phyloP scores from a whole-genome alignment of 2,888 invertebrate species.

The Seira sanloemensis region DNA sequence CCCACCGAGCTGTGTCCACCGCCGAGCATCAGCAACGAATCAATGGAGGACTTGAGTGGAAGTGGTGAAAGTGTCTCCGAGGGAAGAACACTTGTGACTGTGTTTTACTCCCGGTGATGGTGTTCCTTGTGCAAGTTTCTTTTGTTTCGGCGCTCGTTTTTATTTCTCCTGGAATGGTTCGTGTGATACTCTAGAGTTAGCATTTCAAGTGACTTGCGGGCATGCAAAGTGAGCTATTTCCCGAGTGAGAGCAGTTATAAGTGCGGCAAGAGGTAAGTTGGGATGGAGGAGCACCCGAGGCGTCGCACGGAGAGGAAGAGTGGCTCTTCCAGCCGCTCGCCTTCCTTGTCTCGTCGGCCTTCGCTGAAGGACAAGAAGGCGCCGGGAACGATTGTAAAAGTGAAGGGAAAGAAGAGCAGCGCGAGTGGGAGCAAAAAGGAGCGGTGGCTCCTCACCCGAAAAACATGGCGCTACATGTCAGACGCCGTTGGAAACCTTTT shows the following conservation, averaged over 20 bases:
- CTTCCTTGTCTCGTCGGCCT: constrained; percentile 68
- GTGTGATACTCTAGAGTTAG: no score
- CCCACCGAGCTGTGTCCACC: no score
- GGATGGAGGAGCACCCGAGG: constrained; percentile 45
- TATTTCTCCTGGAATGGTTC: no score
- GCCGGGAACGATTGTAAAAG: constrained; percentile 47
- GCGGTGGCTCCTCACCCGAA: constrained; percentile 90
- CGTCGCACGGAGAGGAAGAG: constrained; percentile 66
- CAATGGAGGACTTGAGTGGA: no score
- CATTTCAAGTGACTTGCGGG: no score
- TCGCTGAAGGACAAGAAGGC: constrained; percentile 70
- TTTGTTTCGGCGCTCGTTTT: no score
- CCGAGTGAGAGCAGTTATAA: neutral
- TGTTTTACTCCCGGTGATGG: no score
- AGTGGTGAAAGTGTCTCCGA: no score
- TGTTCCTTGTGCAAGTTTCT: no score
- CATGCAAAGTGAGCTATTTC: no score
- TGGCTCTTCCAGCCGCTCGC: constrained; percentile 68
- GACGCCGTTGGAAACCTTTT: constrained; percentile 90
- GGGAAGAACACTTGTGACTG: no score
- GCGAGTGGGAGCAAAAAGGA: constrained; percentile 78
- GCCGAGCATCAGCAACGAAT: no score
- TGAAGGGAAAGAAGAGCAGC: constrained; percentile 54
- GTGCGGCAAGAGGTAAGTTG: neutral
- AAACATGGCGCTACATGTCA: constrained; percentile 95